Evolutionary conservation across 2,797 vertebrate species (phyloP).

Genomic region (Basileuterus tristriatus): DNA sequence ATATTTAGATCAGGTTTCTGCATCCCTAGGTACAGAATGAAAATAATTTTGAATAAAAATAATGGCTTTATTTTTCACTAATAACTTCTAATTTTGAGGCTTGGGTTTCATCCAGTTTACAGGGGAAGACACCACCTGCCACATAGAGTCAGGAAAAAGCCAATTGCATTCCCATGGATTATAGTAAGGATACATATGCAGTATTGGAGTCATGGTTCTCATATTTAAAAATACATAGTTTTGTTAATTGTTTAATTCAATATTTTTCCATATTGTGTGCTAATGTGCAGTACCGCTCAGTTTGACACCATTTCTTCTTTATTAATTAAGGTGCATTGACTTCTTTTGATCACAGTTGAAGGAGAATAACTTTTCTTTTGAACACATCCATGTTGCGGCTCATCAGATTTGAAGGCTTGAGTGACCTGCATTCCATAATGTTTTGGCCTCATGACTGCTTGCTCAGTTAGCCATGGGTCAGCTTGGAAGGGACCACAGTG

Average conservation of each 20-base stretch:
- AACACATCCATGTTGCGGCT: not conserved
- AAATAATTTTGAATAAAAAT: not conserved
- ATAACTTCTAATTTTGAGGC: not conserved
- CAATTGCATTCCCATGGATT: not conserved
- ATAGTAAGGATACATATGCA: not conserved
- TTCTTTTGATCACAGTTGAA: not conserved
- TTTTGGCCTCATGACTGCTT: not conserved
- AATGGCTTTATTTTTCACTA: not conserved
- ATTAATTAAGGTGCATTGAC: not conserved
- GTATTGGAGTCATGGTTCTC: not conserved
- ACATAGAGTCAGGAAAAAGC: not conserved
- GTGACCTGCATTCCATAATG: not conserved
- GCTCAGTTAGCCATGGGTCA: not conserved
- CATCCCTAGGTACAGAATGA: not conserved
- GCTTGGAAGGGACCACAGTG: not conserved
- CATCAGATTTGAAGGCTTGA: slow-evolving; percentile 23
- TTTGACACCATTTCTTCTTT: not conserved
- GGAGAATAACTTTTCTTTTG: slow-evolving; percentile 34
- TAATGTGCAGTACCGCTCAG: not conserved
- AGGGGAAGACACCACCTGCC: not conserved
- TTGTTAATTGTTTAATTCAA: not conserved
- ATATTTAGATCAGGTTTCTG: not conserved
- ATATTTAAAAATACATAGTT: not conserved
- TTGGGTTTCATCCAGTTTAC: not conserved
- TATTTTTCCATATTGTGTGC: not conserved